Base-by-base conservation (phyloP, 2,888 invertebrate genomes). In the Parnassius mnemosyne region DNA sequence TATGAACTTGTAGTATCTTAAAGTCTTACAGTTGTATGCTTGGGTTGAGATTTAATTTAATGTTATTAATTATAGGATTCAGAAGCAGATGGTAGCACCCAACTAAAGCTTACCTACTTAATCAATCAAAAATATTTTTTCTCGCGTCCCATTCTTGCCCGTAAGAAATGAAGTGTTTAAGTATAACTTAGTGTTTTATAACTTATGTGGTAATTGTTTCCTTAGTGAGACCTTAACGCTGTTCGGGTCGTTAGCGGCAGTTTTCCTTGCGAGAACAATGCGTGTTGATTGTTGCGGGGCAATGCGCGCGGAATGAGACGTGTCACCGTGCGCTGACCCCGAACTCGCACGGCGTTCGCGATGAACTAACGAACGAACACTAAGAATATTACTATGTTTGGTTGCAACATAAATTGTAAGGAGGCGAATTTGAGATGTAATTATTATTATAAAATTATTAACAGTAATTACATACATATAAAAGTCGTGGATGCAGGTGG, bases 321-420 rank as follows among this genome's bases (percentile, higher is more conserved):
- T 53, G 47, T 53, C 46, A 63, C 65, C 67, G 68, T 65, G 60
- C 62, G 53, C 47, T 62, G 57, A 62, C 57, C 62, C 41, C 55
- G 51, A 11, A 16, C 43, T 16, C 3, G 16, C 13, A n/a, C 25
- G 11, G 2, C 10, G 3, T 16, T 20, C 10, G 46, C n/a, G 3
- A 9, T 43, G 42, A 50, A 41, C 13, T 1, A 42, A 11, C 50
- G n/a, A 53, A 59, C 53, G 49, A 61, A 55, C 34, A 43, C 25
- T 43, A 2, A 11, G 16, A 43, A 43, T 41, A 20, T 50, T 50
- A 10, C 3, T 10, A 50, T 10, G 34, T 34, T 34, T 34, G 3
- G 20, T 20, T 20, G 2, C 20, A 20, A 20, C 20, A 2, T 2
- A 20, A 20, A 20, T 20, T 20, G 20, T 20, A 20, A 20, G 20